These are phyloP conservation scores for Tapirus terrestris DNA, from an alignment of 2,113 vertebrate species.

Conservation along the genomic window DNA sequence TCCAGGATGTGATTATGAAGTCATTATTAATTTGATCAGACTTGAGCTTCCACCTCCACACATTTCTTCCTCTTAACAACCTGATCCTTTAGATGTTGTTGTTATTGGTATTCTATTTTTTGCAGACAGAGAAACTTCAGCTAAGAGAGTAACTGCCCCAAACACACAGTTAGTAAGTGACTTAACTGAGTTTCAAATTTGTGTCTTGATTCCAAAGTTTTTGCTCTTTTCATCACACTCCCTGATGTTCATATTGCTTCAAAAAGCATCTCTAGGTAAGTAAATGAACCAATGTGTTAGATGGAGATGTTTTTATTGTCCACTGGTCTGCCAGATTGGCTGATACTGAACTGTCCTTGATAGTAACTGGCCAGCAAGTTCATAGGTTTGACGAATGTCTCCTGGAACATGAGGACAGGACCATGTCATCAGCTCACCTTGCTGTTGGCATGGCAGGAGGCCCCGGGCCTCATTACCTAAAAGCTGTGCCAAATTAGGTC, in stretches of 20 bases:
- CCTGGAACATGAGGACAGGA: not conserved
- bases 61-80: not conserved
- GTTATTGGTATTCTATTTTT: not conserved
- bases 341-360: not conserved
- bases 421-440: not conserved
- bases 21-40: not conserved
- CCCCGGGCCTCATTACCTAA: not conserved
- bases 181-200: not conserved
- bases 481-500: not conserved
- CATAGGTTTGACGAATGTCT: not conserved
- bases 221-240: not conserved
- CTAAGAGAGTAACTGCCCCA: not conserved
- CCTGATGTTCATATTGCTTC: not conserved
- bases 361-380: not conserved
- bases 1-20: not conserved
- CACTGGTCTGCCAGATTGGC: not conserved
- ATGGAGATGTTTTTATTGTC: not conserved
- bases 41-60: not conserved
- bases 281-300: not conserved
- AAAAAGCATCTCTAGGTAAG: not conserved
- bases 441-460: not conserved
- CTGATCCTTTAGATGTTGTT: not conserved
- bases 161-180: not conserved
- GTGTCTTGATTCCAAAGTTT: not conserved
- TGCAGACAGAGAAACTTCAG: not conserved